Conservation (phyloP, 2,113 vertebrate genomes). For the Cyphomyrus discorhynchus region DNA sequence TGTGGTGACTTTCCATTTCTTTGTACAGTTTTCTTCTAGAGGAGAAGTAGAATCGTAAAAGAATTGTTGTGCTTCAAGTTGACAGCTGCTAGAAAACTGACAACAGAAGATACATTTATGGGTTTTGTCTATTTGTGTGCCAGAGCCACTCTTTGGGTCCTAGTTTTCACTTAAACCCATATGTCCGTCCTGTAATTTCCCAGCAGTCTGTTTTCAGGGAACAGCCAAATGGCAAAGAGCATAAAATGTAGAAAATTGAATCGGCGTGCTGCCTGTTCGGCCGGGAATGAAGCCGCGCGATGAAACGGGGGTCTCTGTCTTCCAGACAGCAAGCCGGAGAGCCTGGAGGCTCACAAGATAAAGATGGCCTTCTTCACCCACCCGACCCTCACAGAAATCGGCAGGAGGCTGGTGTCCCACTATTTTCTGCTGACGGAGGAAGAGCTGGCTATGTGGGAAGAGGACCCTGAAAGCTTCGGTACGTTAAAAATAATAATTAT, state of each 20-base stretch:
- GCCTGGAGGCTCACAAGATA: slow-evolving; percentile 89
- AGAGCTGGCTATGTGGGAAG: slow-evolving; percentile 94
- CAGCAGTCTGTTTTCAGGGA: not conserved
- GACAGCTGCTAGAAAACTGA: not conserved
- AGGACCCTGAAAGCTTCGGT: slow-evolving; percentile 97
- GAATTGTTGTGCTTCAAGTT: not conserved
- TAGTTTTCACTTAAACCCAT: not conserved
- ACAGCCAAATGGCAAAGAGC: not conserved
- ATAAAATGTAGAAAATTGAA: not conserved
- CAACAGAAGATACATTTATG: not conserved
- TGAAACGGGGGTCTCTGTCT: not conserved
- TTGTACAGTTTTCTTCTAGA: not conserved
- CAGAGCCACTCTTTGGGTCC: not conserved
- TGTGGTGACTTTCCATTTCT: not conserved
- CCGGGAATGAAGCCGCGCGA: not conserved
- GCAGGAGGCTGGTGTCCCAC: slow-evolving; percentile 84
- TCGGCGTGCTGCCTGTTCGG: not conserved
- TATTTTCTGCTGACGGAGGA: slow-evolving; percentile 91
- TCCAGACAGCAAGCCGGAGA: slow-evolving; percentile 88
- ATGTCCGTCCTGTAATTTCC: not conserved
- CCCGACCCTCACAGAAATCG: slow-evolving; percentile 87
- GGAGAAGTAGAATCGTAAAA: not conserved
- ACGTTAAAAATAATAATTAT: slow-evolving; percentile 29
- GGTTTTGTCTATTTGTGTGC: not conserved
- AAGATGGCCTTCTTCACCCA: slow-evolving; percentile 91